A percentile compares a stretch with the other conserved stretches of the same genome.
Evolutionary conservation across 2,797 vertebrate genomes (phyloP).

Genomic region (Pteronotus mesoamericanus): DNA sequence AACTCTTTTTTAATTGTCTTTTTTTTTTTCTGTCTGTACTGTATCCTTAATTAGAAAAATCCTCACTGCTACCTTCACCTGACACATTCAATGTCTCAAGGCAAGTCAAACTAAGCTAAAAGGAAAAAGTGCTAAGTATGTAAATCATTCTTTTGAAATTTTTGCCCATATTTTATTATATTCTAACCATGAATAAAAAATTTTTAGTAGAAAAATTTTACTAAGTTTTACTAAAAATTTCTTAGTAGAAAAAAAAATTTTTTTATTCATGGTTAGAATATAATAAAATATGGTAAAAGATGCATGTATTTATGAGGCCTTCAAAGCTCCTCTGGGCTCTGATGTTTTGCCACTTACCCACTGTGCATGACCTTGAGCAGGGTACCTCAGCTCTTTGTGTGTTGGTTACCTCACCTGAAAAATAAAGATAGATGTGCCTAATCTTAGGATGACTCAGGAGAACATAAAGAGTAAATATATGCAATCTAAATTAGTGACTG

Average conservation of each 20-base stretch:
- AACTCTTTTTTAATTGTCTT: not conserved
- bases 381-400: not conserved
- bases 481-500: not conserved
- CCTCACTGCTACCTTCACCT: not conserved
- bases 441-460: not conserved
- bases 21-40: not conserved
- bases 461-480: not conserved
- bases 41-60: not conserved
- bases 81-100: not conserved
- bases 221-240: too few species aligned
- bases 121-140: not conserved
- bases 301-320: not conserved
- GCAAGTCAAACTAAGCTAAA: not conserved
- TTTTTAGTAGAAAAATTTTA: too few species aligned
- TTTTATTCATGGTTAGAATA: too few species aligned
- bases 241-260: too few species aligned
- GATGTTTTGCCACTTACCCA: not conserved
- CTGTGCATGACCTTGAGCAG: not conserved
- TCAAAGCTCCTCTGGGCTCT: not conserved
- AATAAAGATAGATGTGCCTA: not conserved
- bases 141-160: not conserved
- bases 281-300: not conserved
- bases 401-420: not conserved
- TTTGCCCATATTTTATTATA: not conserved
- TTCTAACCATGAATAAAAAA: not conserved